phyloP scores from a whole-genome alignment of 2,797 vertebrate species.

The Coccyzus lansbergi region DNA sequence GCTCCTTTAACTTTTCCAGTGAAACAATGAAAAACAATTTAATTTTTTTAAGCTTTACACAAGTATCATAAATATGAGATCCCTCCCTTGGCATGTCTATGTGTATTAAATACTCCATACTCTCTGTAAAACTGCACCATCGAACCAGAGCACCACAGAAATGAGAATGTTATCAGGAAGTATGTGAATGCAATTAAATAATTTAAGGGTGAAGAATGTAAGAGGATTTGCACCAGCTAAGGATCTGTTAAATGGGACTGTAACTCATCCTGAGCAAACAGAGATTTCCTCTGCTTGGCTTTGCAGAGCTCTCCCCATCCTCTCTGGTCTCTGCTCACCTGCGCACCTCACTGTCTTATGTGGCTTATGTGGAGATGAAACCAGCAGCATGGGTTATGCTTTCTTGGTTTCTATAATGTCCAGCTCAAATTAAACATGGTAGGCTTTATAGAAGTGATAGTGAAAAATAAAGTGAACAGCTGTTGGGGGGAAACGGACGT shows the following conservation, averaged over 20 bases:
- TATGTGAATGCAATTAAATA: neutral
- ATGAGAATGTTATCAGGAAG: neutral
- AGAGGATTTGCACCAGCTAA: neutral
- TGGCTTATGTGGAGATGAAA: neutral
- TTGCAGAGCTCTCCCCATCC: accelerated
- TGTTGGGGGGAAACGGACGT: neutral
- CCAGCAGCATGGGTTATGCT: neutral
- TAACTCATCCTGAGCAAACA: neutral
- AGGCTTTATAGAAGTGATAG: neutral
- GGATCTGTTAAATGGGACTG: neutral
- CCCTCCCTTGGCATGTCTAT: neutral
- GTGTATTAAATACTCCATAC: neutral
- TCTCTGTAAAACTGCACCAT: neutral
- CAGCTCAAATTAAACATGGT: neutral
- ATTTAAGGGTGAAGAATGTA: neutral
- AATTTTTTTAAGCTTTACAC: neutral
- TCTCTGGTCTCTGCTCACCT: neutral
- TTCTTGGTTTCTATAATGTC: neutral
- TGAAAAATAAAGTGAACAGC: neutral
- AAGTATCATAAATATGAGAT: neutral
- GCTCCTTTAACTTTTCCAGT: neutral
- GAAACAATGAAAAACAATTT: neutral
- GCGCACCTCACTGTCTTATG: accelerated
- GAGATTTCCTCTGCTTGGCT: neutral
- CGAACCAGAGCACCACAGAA: neutral